Evolutionary conservation across 2,888 invertebrate genomes (phyloP).

Genomic region (Melanotus villosus): DNA sequence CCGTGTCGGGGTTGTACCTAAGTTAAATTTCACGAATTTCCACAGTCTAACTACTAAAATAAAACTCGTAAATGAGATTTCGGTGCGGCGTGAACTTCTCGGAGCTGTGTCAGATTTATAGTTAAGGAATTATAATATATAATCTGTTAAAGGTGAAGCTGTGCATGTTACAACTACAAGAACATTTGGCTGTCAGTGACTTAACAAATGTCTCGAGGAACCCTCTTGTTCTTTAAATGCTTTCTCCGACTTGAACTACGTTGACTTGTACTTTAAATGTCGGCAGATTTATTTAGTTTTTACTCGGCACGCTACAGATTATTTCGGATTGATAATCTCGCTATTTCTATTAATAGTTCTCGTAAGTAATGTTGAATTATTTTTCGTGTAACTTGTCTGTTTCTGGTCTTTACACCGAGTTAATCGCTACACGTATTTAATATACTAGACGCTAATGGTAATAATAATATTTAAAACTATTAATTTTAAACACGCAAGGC

Average conservation of each 20-base stretch:
- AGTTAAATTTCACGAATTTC: conserved; percentile 9
- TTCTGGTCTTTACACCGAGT: conserved; percentile 3
- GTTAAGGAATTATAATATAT: conserved; percentile 53
- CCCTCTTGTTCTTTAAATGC: conserved; percentile 46
- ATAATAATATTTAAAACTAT: conserved; percentile 20
- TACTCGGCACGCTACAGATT: not conserved
- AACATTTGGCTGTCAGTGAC: conserved; percentile 50
- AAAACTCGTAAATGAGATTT: conserved; percentile 11
- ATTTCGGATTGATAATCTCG: not conserved
- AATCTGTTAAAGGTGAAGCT: conserved; percentile 54
- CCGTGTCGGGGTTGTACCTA: not conserved
- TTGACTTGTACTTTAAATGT: conserved; percentile 22
- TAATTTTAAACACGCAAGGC: conserved; percentile 37
- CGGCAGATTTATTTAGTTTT: conserved; percentile 4
- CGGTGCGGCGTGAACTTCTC: conserved; percentile 1
- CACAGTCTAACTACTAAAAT: conserved; percentile 1
- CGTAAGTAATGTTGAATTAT: not conserved
- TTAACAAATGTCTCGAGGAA: conserved; percentile 51
- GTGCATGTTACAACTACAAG: conserved; percentile 50
- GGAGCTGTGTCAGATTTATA: conserved; percentile 45
- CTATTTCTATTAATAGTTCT: not conserved
- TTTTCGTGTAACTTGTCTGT: conserved; percentile 4
- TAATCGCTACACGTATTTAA: conserved; percentile 12
- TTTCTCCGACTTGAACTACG: conserved; percentile 20
- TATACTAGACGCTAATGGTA: conserved; percentile 16